Evolutionary conservation across 2,888 invertebrate species (phyloP).

Genomic region (Rhyacophila evoluta): DNA sequence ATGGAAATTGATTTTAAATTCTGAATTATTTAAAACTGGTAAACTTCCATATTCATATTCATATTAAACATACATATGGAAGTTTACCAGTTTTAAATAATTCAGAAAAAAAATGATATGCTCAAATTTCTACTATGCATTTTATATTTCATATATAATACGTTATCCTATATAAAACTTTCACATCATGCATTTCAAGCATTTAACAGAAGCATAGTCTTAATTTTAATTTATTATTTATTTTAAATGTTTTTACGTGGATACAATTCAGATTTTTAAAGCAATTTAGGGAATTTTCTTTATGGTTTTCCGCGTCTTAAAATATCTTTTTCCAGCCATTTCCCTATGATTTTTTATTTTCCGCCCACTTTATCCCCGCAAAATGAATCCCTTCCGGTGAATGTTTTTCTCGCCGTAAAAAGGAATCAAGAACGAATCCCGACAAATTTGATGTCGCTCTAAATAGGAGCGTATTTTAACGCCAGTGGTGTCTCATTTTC

Average conservation of each 20-base stretch:
- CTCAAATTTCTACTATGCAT: not conserved
- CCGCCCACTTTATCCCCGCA: constrained; percentile 53
- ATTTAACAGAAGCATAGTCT: too few relatives aligned
- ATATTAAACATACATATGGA: too few relatives aligned
- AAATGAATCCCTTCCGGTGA: constrained; percentile 55
- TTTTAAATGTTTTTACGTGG: not conserved
- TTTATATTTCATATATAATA: not conserved
- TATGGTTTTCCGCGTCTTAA: constrained; percentile 46
- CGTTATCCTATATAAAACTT: too few relatives aligned
- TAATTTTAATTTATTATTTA: not conserved
- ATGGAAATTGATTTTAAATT: too few relatives aligned
- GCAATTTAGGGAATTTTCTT: constrained; percentile 35
- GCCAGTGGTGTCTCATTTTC: constrained; percentile 27
- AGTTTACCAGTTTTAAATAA: too few relatives aligned
- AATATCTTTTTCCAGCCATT: constrained; percentile 48
- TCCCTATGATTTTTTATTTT: constrained; percentile 52
- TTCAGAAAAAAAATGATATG: too few relatives aligned
- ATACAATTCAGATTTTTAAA: constrained; percentile 12
- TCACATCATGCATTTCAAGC: too few relatives aligned
- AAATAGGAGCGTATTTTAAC: constrained; percentile 58
- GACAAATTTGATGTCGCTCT: constrained; percentile 63
- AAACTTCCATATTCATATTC: too few relatives aligned
- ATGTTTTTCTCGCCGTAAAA: constrained; percentile 55
- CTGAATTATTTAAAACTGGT: too few relatives aligned
- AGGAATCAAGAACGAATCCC: constrained; percentile 57